Percentiles rank a stretch among this genome's conserved stretches.
Conservation (phyloP, 2,113 vertebrate species). For the Anas platyrhynchos region DNA sequence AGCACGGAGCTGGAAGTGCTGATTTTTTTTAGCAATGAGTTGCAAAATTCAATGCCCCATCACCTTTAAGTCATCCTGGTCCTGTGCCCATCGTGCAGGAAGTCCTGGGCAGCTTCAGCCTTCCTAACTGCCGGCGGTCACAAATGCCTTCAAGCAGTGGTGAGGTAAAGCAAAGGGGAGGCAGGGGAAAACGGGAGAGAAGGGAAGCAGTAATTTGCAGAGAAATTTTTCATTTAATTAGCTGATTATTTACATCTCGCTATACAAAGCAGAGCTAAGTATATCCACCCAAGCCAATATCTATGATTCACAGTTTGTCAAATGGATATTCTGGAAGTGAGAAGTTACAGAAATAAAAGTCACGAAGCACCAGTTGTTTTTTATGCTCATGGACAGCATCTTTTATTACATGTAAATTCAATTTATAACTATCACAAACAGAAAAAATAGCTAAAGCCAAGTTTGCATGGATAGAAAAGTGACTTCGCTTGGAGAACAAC, state of each 20-base stretch:
- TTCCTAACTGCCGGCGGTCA: neutral
- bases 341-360: constrained; percentile 55
- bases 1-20: neutral
- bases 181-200: neutral
- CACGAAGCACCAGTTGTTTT: constrained; percentile 46
- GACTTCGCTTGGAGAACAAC: neutral
- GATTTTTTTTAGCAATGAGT: neutral
- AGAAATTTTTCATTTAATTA: constrained; percentile 31
- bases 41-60: neutral
- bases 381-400: neutral
- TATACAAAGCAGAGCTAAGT: constrained; percentile 32
- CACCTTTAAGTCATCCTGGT: neutral
- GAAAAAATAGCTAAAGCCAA: neutral
- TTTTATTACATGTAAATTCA: neutral
- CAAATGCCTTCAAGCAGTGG: neutral
- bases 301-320: constrained; percentile 31
- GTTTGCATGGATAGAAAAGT: neutral
- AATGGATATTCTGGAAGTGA: constrained; percentile 49
- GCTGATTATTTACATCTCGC: constrained; percentile 30
- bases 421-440: neutral
- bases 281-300: neutral
- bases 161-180: neutral
- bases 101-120: neutral
- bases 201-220: neutral
- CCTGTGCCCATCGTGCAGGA: neutral